Evolutionary conservation across 2,113 vertebrate genomes (phyloP).

Genomic region (Garra rufa): DNA sequence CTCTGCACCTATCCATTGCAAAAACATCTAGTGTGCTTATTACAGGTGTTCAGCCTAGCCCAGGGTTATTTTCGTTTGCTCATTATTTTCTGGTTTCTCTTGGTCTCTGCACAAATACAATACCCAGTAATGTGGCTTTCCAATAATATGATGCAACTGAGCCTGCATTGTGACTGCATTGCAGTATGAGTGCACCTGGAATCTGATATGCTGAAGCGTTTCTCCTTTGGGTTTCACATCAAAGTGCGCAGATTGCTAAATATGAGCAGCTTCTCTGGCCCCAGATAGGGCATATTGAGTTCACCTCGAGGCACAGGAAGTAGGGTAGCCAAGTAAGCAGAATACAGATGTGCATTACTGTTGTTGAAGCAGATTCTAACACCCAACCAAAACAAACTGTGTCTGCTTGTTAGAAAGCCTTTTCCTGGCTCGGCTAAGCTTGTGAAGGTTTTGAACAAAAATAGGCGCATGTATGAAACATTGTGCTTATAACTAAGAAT

Average conservation of each 20-base stretch:
- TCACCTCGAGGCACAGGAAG: constrained; percentile 14
- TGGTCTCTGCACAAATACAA: not conserved
- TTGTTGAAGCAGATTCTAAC: not conserved
- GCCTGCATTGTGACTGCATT: constrained; percentile 70
- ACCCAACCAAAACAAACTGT: not conserved
- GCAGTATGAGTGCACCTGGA: constrained; percentile 73
- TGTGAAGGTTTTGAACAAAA: not conserved
- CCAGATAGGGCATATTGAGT: constrained; percentile 26
- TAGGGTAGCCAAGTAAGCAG: not conserved
- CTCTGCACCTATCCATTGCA: not conserved
- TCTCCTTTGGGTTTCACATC: constrained; percentile 55
- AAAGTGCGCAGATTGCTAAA: constrained; percentile 60
- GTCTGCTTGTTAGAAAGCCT: not conserved
- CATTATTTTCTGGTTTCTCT: not conserved
- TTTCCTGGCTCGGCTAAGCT: not conserved
- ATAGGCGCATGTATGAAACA: not conserved
- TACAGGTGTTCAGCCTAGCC: not conserved
- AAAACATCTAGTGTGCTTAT: not conserved
- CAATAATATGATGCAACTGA: constrained; percentile 46
- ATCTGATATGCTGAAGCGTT: constrained; percentile 53
- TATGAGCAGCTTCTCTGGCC: constrained; percentile 30
- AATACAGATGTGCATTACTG: constrained; percentile 28
- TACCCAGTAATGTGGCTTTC: not conserved
- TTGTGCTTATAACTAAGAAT: not conserved
- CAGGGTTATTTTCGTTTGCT: not conserved